Percentiles rank a stretch among this genome's conserved stretches.
These are phyloP conservation scores for Scophthalmus maximus DNA, from an alignment of 2,113 vertebrate genomes.

Conservation along the genomic window DNA sequence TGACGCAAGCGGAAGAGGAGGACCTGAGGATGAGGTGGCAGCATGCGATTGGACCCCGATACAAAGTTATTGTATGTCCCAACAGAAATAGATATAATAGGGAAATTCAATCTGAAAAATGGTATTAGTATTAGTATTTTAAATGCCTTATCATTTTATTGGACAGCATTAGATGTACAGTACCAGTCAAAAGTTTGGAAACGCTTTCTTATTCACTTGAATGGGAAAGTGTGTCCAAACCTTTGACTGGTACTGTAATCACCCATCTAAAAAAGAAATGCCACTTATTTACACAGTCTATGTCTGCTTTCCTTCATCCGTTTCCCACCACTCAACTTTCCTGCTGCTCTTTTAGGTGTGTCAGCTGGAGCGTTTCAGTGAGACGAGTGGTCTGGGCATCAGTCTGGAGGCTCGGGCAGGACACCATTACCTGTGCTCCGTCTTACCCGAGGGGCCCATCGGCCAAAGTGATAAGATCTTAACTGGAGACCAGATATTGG, in stretches of 20 bases:
- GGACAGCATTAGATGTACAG: too few relatives aligned
- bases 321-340: neutral
- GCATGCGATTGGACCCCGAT: constrained; percentile 85
- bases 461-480: constrained; percentile 88
- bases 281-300: neutral
- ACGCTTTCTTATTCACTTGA: too few relatives aligned
- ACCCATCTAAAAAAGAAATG: neutral
- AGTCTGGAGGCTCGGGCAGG: constrained; percentile 91
- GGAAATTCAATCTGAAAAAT: neutral
- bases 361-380: constrained; percentile 90
- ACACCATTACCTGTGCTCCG: constrained; percentile 92
- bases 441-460: constrained; percentile 92
- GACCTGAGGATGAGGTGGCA: constrained; percentile 87
- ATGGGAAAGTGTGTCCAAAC: too few relatives aligned
- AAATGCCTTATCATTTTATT: neutral
- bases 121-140: neutral
- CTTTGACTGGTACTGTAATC: too few relatives aligned
- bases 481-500: constrained; percentile 90
- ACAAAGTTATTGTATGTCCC: constrained; percentile 90
- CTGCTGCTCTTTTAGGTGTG: constrained; percentile 82
- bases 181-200: too few relatives aligned
- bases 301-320: neutral
- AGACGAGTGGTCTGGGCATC: constrained; percentile 91
- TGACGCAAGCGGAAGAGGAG: constrained; percentile 70
- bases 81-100: neutral